A percentile compares a stretch with the other conserved stretches of the same genome.
Evolutionary conservation across 2,888 invertebrate species (phyloP).

Genomic region (Brenthis hecate): DNA sequence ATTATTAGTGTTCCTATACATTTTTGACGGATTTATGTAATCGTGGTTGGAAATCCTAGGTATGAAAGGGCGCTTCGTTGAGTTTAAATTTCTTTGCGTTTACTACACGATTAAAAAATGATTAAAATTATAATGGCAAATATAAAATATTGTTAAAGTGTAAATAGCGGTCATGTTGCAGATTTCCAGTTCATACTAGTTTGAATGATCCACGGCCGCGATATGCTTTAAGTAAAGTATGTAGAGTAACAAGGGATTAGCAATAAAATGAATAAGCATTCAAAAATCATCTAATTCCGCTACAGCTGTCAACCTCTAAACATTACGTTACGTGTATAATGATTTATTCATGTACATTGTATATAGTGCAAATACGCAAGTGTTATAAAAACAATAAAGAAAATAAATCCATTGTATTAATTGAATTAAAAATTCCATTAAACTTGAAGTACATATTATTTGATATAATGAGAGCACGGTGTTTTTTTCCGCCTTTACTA

Average conservation of each 20-base stretch:
- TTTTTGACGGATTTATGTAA: background rate
- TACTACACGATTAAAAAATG: background rate
- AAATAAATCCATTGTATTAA: no score
- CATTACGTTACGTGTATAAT: no score
- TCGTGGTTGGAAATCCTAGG: background rate
- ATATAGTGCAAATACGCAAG: no score
- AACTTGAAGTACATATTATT: no score
- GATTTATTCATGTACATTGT: no score
- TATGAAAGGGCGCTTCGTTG: background rate
- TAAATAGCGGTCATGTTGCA: background rate
- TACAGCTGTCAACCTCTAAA: no score
- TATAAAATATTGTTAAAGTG: background rate
- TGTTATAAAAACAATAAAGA: no score
- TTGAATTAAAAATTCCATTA: no score
- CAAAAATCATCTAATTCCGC: background rate
- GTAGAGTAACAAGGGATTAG: background rate
- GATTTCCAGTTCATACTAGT: background rate
- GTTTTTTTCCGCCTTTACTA: no score
- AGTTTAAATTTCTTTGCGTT: conserved; percentile 10
- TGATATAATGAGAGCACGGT: no score
- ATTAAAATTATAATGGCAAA: background rate
- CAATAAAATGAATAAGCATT: background rate
- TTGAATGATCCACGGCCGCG: background rate
- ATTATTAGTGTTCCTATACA: background rate
- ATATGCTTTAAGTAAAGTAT: background rate